phyloP scores from a whole-genome alignment of 2,888 invertebrate species.

The Phyllotreta cruciferae region DNA sequence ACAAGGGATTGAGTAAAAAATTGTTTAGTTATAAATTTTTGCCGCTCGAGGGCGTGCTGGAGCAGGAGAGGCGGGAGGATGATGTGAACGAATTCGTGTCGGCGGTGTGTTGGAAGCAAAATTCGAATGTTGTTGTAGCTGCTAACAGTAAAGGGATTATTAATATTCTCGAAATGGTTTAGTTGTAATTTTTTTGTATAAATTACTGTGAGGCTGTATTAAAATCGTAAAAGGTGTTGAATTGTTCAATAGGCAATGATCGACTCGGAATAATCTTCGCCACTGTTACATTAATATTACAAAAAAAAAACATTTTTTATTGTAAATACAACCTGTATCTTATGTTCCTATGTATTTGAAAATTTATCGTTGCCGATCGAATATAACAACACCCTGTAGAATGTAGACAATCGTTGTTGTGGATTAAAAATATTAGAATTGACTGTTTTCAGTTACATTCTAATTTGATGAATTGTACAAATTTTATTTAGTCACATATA shows the following conservation, averaged over 20 bases:
- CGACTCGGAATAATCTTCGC: too few species aligned
- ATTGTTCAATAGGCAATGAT: neutral
- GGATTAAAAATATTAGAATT: too few species aligned
- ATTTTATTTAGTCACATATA: too few species aligned
- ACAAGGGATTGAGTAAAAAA: conserved; percentile 86
- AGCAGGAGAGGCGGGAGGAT: conserved; percentile 79
- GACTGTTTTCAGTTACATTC: too few species aligned
- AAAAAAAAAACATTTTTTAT: too few species aligned
- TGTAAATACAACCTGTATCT: too few species aligned
- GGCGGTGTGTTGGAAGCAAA: conserved; percentile 91
- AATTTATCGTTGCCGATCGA: too few species aligned
- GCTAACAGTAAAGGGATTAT: conserved; percentile 95
- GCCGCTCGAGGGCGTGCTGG: conserved; percentile 77
- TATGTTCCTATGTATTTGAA: too few species aligned
- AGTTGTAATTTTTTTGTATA: conserved; percentile 42
- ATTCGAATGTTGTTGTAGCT: conserved; percentile 85
- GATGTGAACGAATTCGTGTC: conserved; percentile 93
- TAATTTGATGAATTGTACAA: too few species aligned
- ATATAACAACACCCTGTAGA: too few species aligned
- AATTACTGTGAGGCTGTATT: neutral
- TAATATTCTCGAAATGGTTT: conserved; percentile 82
- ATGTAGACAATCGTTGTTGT: too few species aligned
- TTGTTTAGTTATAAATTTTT: conserved; percentile 89
- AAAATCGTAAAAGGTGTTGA: neutral
- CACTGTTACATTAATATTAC: too few species aligned